Conservation (phyloP, 2,797 vertebrate species). For the Microctenopoma steveboyesi region DNA sequence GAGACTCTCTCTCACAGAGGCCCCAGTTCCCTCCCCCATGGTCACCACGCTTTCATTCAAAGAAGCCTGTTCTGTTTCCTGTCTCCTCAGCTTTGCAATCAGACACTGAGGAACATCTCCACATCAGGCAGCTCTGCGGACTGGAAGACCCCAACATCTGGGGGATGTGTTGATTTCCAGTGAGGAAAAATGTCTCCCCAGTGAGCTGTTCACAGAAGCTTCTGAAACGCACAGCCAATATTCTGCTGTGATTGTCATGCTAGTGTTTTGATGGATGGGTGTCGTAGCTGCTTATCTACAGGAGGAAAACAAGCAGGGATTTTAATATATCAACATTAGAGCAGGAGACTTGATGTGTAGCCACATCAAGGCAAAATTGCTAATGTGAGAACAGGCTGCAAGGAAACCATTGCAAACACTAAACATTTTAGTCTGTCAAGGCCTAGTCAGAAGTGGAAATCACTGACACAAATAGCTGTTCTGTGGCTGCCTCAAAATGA, state of each 20-base stretch:
- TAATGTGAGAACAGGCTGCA: conserved; percentile 66
- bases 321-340: conserved; percentile 68
- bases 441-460: conserved; percentile 66
- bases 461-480: conserved; percentile 80
- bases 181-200: conserved; percentile 56
- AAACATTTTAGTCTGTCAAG: conserved; percentile 78
- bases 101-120: conserved; percentile 82
- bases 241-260: conserved; percentile 69
- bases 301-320: conserved; percentile 53
- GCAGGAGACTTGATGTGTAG: conserved; percentile 31
- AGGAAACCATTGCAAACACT: conserved; percentile 69
- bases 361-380: conserved; percentile 58
- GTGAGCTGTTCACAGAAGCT: conserved; percentile 72
- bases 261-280: conserved; percentile 65
- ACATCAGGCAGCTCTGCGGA: conserved; percentile 69
- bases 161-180: conserved; percentile 79
- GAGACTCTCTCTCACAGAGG: conserved; percentile 79
- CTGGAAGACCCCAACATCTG: conserved; percentile 78
- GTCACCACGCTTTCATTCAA: conserved; percentile 81
- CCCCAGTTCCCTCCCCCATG: conserved; percentile 78
- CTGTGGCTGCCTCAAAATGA: conserved; percentile 73
- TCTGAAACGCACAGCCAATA: conserved; percentile 69
- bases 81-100: conserved; percentile 80
- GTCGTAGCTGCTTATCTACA: conserved; percentile 47
- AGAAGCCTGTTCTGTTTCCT: conserved; percentile 79